Percentiles rank a stretch among this genome's conserved stretches.
Evolutionary conservation across 2,113 vertebrate genomes (phyloP).

Genomic region (Corythornis cristatus): DNA sequence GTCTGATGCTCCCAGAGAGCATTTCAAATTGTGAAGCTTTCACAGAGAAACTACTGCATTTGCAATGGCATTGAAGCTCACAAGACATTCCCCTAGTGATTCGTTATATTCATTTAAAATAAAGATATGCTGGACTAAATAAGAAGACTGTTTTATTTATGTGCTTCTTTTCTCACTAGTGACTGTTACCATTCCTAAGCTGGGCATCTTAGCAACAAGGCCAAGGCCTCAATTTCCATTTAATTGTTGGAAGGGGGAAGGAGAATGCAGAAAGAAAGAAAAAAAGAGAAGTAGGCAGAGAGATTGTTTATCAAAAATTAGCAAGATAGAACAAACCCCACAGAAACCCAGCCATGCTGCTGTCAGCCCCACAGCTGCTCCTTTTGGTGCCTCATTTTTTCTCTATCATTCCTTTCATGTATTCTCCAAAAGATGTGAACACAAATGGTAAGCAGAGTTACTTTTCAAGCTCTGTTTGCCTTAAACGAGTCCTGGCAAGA

Average conservation of each 20-base stretch:
- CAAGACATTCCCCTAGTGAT: neutral
- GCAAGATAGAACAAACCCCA: neutral
- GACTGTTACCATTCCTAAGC: neutral
- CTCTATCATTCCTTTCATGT: fast-evolving
- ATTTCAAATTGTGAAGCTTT: neutral
- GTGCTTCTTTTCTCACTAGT: neutral
- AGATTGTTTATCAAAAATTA: neutral
- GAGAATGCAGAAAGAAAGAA: neutral
- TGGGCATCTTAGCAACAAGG: neutral
- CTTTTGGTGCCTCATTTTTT: neutral
- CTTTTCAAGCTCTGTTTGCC: neutral
- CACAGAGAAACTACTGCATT: neutral
- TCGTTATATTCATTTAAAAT: neutral
- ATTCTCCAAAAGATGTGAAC: neutral
- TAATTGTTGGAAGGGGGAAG: neutral
- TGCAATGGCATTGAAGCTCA: neutral
- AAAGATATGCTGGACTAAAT: neutral
- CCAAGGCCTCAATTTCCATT: neutral
- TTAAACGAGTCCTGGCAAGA: neutral
- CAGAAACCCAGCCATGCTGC: neutral
- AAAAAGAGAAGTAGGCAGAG: neutral
- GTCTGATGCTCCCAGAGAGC: neutral
- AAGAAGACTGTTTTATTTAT: neutral
- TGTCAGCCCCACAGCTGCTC: neutral
- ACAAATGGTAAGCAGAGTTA: neutral